Evolutionary conservation across 2,113 vertebrate genomes (phyloP).

Genomic region (Periophthalmodon schlosseri): DNA sequence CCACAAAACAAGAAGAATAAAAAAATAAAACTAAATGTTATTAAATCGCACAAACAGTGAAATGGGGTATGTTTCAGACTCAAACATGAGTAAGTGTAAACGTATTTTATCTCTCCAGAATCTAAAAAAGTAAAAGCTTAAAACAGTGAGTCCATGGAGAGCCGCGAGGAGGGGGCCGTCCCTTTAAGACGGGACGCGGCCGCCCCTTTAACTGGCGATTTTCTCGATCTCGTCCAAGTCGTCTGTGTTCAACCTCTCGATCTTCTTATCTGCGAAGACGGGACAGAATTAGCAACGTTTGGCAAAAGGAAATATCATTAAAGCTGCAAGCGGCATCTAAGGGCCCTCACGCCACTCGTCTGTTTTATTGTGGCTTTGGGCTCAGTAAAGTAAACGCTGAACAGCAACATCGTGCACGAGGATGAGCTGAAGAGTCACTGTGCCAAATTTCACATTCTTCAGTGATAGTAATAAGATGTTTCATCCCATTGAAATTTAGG

Average conservation of each 20-base stretch:
- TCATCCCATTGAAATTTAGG: too few species aligned
- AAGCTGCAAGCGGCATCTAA: too few species aligned
- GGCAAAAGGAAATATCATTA: too few species aligned
- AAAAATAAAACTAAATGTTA: constrained; percentile 63
- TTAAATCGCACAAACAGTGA: constrained; percentile 78
- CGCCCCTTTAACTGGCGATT: constrained; percentile 83
- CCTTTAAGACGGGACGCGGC: constrained; percentile 3
- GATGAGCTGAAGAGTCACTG: too few species aligned
- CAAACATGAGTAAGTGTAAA: constrained; percentile 67
- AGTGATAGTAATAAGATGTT: too few species aligned
- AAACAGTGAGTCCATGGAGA: constrained; percentile 64
- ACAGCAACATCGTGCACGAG: too few species aligned
- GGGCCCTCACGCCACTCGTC: too few species aligned
- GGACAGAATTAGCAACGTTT: background rate
- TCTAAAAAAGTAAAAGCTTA: constrained; percentile 67
- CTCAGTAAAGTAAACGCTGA: too few species aligned
- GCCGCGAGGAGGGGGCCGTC: constrained; percentile 9
- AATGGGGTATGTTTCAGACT: constrained; percentile 69
- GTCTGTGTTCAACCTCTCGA: constrained; percentile 90
- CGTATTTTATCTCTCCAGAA: constrained; percentile 50
- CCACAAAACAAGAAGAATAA: constrained; percentile 47
- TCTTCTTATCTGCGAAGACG: constrained; percentile 86
- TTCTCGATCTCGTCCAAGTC: constrained; percentile 98
- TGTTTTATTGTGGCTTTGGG: too few species aligned
- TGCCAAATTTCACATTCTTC: too few species aligned